A percentile compares a stretch with the other conserved stretches of the same genome.
These are phyloP conservation scores for Motacilla tschutschensis DNA, from an alignment of 2,113 vertebrate species.

Conservation along the genomic window DNA sequence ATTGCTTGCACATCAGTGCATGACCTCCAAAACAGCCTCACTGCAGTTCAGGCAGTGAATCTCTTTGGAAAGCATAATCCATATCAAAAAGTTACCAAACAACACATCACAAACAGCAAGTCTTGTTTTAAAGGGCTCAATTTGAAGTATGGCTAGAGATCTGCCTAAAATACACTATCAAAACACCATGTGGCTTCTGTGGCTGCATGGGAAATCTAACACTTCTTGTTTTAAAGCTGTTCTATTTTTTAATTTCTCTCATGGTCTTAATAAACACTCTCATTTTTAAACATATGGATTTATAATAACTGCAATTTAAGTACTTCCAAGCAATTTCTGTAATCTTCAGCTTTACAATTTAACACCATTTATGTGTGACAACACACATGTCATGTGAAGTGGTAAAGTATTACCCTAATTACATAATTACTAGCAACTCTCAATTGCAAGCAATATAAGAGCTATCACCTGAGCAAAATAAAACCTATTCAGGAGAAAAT, in stretches of 20 bases:
- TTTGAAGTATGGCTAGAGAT: neutral
- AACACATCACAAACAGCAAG: neutral
- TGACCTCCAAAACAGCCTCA: fast-evolving
- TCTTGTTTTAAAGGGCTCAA: neutral
- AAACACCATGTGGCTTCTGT: no score
- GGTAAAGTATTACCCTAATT: neutral
- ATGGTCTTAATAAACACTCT: neutral
- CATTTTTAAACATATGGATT: neutral
- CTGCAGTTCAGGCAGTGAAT: neutral
- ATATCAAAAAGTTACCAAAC: neutral
- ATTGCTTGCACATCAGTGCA: neutral
- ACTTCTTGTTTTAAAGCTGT: neutral
- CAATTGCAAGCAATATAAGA: neutral
- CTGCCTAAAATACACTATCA: neutral
- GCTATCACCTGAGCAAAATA: neutral
- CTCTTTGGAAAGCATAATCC: neutral
- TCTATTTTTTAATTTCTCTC: neutral
- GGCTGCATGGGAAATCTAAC: neutral
- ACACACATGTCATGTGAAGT: neutral
- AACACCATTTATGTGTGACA: neutral
- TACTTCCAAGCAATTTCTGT: neutral
- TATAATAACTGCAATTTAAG: neutral
- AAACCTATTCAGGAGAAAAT: neutral
- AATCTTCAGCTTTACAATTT: neutral
- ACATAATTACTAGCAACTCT: neutral